Evolutionary conservation across 2,113 vertebrate genomes (phyloP), one percentile per base, ranked within the genome.

Genomic region (Alces alces): DNA sequence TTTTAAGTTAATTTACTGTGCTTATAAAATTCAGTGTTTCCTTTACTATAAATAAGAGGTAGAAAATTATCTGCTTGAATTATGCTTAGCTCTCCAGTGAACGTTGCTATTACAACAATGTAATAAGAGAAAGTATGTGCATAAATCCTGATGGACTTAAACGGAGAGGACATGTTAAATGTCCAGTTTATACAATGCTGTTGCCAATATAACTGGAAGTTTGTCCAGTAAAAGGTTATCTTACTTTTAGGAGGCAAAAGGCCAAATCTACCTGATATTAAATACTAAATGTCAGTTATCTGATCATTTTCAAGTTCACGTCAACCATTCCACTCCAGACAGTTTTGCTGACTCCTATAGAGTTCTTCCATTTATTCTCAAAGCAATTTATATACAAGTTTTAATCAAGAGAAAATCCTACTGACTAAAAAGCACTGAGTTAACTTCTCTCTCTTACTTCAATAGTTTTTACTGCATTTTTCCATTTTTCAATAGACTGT

Each of bases 391-490:
- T 61, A 88, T 43, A 23, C 7, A 89, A 93, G 11, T 5, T 88
- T 96, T 95, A 86, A 83, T 57, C 28, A 88, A 61, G 61, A 95
- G 47, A 95, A 93, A 91, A 64, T 6, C 5, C 50, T 87, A 84
- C 5, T 55, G 52, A 95, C 28, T 90, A 73, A 50, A 95, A 93
- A 25, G 5, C 23, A 92, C 23, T 57, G 33, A 92, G 28, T 97
- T 89, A 93, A 43, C 39, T 58, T 95, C 61, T 5, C 94, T 3
- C 55, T 5, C 92, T 3, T 55, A 82, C 91, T 96, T 93, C 76
- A 95, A 76, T 52, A 91, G 58, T 90, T 96, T 95, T 85, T 84
- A 79, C 27, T 70, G 89, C 70, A 50, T 13, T 93, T 91, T 61
- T 39, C 39, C 52, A 73, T 61, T 85, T 93, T 93, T 90, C 39